phyloP scores from a whole-genome alignment of 1,140 invertebrate genomes.

The Drosophila carrolli region DNA sequence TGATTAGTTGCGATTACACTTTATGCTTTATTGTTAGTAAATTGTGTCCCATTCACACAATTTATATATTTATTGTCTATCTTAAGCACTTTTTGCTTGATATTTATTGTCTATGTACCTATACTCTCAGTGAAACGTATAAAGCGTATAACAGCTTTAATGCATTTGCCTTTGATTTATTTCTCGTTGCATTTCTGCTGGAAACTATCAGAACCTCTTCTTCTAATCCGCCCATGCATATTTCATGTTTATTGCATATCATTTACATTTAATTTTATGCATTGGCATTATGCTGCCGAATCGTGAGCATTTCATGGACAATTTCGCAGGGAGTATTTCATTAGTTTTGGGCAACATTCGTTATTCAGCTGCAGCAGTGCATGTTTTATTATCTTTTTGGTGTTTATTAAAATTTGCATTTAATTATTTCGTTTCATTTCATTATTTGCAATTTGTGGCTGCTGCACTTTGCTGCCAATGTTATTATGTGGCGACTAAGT shows the following conservation, averaged over 20 bases:
- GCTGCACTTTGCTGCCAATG: constrained; percentile 48
- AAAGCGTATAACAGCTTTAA: constrained; percentile 16
- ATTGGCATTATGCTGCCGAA: constrained; percentile 53
- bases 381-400: constrained; percentile 41
- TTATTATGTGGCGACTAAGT: constrained; percentile 23
- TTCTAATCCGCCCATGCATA: constrained; percentile 37
- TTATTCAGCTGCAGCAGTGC: constrained; percentile 7
- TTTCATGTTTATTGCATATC: constrained; percentile 54
- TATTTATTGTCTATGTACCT: background rate
- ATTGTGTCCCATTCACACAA: constrained; percentile 7
- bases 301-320: constrained; percentile 46
- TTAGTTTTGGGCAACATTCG: constrained; percentile 35
- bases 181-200: background rate
- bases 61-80: constrained; percentile 8
- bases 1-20: background rate
- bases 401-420: constrained; percentile 76
- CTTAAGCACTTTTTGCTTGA: background rate
- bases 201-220: constrained; percentile 6
- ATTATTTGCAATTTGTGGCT: constrained; percentile 70
- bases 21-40: background rate
- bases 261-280: constrained; percentile 65
- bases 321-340: constrained; percentile 52
- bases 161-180: constrained; percentile 13
- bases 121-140: background rate
- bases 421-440: constrained; percentile 67